Percentiles rank a stretch among this genome's conserved stretches.
phyloP scores from a whole-genome alignment of 2,797 vertebrate genomes.

The Typhlichthys subterraneus region DNA sequence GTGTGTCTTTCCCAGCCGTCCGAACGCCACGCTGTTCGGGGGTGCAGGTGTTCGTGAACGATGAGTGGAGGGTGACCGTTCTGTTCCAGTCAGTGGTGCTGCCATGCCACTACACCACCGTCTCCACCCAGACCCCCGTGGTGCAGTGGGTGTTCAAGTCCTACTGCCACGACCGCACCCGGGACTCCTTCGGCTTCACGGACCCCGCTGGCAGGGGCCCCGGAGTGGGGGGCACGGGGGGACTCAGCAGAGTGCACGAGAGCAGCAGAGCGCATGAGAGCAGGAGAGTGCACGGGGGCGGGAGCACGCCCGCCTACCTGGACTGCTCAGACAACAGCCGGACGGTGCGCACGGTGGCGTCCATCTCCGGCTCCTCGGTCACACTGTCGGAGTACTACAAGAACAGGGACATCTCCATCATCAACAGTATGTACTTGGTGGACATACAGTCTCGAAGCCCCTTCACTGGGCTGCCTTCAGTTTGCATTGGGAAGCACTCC shows the following conservation, averaged over 20 bases:
- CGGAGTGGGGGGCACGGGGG: slow-evolving; percentile 36
- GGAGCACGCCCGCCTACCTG: slow-evolving; percentile 76
- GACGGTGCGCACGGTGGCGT: slow-evolving; percentile 89
- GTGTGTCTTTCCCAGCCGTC: slow-evolving; percentile 43
- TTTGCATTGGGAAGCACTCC: too few relatives aligned
- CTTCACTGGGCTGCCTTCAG: too few relatives aligned
- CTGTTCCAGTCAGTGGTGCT: slow-evolving; percentile 90
- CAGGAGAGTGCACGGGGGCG: slow-evolving; percentile 64
- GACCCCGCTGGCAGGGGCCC: slow-evolving; percentile 36
- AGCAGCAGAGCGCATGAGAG: slow-evolving; percentile 12
- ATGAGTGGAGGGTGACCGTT: slow-evolving; percentile 86
- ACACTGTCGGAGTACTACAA: slow-evolving; percentile 92
- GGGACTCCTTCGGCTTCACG: slow-evolving; percentile 81
- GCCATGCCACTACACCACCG: slow-evolving; percentile 87
- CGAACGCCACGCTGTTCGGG: slow-evolving; percentile 61
- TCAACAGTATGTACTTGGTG: slow-evolving; percentile 79
- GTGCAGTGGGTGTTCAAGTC: slow-evolving; percentile 95
- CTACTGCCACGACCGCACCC: slow-evolving; percentile 89
- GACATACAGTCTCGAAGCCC: background rate
- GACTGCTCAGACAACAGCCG: slow-evolving; percentile 90
- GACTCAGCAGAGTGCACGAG: slow-evolving; percentile 11
- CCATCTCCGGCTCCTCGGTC: slow-evolving; percentile 84
- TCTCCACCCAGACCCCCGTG: slow-evolving; percentile 85
- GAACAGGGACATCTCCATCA: slow-evolving; percentile 88
- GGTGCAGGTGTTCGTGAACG: slow-evolving; percentile 83